Evolutionary conservation across 1,140 invertebrate genomes (phyloP), one percentile per base, ranked within the genome.

Genomic region (Drosophila persimilis): DNA sequence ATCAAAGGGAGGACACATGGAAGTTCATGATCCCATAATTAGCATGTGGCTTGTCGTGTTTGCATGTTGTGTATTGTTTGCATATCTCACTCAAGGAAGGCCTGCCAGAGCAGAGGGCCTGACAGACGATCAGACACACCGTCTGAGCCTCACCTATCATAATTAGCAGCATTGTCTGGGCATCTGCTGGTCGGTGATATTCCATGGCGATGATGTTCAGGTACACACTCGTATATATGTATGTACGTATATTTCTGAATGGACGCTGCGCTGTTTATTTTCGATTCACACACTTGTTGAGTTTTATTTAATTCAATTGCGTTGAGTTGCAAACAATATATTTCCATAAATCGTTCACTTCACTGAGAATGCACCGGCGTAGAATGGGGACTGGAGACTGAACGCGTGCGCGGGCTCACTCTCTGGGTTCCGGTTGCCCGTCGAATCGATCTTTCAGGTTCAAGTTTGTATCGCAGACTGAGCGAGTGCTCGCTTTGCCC

Each of bases 391-490:
- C 47, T 52, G 52, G 43, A 56, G 44, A 54, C n/a, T 26, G 43
- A 17, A 41, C 6, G 22, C 13, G 53, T 22, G 17, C 35, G 41
- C n/a, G 31, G 24, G 45, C 31, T 50, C 31, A 35, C 31, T 35
- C 31, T 35, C 31, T 63, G 31, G 44, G 22, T 62, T 44, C 58
- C 58, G 44, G 39, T 43, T 64, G 61, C 17, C 64, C 81, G 74
- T 51, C 74, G 71, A 66, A 72, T 71, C 71, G 83, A 88, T 88
- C 83, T 79, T 76, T 60, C 75, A 58, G 79, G 78, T 81, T 88
- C 75, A 74, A 65, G 84, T 76, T 78, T 75, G 60, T 77, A 61
- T 76, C 64, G 75, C 51, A 55, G 84, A 89, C 84, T 89, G 83
- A 86, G 74, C 53, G 51, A 63, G 59, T 61, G 77, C 60, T 65